phyloP scores from a whole-genome alignment of 2,797 vertebrate species.

The Rhadinocentrus ornatus region DNA sequence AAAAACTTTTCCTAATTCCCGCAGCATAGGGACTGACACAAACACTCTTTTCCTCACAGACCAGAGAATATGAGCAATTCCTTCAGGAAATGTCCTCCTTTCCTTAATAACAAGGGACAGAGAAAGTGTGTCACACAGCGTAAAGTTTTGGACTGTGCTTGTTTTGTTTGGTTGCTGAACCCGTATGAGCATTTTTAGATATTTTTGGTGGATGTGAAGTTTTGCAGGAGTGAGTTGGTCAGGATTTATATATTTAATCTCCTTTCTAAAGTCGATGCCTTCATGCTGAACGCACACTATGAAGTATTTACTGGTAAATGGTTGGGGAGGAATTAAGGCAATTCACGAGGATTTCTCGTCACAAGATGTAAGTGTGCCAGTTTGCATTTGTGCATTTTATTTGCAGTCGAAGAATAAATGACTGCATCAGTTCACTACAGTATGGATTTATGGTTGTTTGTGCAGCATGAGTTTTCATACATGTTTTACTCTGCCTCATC shows the following conservation, averaged over 20 bases:
- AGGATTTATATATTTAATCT: constrained; percentile 35
- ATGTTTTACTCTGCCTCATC: constrained; percentile 63
- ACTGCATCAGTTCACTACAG: constrained; percentile 39
- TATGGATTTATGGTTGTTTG: constrained; percentile 37
- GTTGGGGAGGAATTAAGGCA: constrained; percentile 42
- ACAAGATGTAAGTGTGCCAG: constrained; percentile 25
- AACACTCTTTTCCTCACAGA: constrained; percentile 12
- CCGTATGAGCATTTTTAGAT: constrained; percentile 22
- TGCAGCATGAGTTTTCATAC: constrained; percentile 31
- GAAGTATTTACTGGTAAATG: constrained; percentile 52
- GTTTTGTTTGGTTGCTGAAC: constrained; percentile 25
- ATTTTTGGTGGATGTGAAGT: constrained; percentile 16
- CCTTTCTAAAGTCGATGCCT: constrained; percentile 34
- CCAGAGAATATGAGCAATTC: constrained; percentile 26
- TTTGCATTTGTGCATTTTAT: constrained; percentile 34
- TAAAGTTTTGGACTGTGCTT: constrained; percentile 22
- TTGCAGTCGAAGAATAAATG: constrained; percentile 36
- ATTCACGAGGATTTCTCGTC: constrained; percentile 38
- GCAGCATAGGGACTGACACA: constrained; percentile 26
- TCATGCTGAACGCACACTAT: constrained; percentile 49
- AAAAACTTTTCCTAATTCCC: constrained; percentile 66
- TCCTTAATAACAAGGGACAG: constrained; percentile 53
- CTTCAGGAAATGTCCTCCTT: constrained; percentile 54
- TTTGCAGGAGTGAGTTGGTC: background rate
- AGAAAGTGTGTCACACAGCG: constrained; percentile 63